phyloP scores from a whole-genome alignment of 2,888 invertebrate species.

The Cheilosia vernalis region DNA sequence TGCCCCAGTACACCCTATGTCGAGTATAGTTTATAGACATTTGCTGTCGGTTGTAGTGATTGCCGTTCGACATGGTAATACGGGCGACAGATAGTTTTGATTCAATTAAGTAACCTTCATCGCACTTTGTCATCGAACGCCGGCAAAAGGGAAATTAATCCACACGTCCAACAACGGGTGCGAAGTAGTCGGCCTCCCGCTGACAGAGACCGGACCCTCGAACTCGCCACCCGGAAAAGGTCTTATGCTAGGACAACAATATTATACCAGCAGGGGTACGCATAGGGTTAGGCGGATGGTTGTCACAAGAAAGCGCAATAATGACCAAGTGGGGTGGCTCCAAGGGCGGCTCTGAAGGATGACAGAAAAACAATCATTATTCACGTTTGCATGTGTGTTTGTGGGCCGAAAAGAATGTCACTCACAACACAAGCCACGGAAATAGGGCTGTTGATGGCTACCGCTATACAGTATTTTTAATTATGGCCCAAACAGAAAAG shows the following conservation, averaged over 20 bases:
- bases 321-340: not conserved
- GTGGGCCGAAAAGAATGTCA: not conserved
- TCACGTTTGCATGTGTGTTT: constrained; percentile 2
- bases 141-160: not conserved
- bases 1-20: no score
- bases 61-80: no score
- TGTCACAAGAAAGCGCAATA: constrained; percentile 3
- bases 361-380: constrained; percentile 4
- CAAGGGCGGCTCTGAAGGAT: not conserved
- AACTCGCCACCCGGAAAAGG: constrained; percentile 7
- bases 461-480: constrained; percentile 2
- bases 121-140: not conserved
- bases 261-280: constrained; percentile 14
- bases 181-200: no score
- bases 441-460: not conserved
- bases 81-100: not conserved
- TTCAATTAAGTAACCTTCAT: constrained; percentile 13
- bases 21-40: no score
- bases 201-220: not conserved
- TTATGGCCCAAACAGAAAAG: constrained; percentile 5
- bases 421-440: not conserved
- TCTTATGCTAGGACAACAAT: constrained; percentile 16
- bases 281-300: no score
- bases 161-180: not conserved
- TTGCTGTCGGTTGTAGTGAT: no score